Base-by-base conservation (phyloP, 53 echinoderm and acorn worm genomes). In the Antedon mediterranea region DNA sequence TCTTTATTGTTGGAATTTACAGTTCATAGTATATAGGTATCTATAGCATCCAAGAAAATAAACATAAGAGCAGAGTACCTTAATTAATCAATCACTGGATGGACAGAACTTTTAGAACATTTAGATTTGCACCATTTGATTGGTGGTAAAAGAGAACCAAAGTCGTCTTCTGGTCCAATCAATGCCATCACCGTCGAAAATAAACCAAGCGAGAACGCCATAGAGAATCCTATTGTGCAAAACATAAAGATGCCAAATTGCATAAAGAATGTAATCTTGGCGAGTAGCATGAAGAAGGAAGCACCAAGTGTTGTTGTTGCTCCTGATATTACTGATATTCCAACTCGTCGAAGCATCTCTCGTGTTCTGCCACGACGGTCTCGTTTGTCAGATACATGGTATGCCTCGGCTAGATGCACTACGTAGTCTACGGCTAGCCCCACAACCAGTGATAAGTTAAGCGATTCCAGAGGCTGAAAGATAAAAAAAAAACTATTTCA, bases 341-440 rank as follows among this genome's bases (percentile, higher is more conserved):
- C 74, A 6, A 73, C 74, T 23, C 32, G 74, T 23, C 32, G 4
- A 23, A 73, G 29, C 74, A 73, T 73, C 13, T 73, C 74, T 14
- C 32, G 74, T 13, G 32, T 31, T 23, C 74, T 73, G 11, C 74
- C 74, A 32, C 31, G 30, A 13, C 74, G 74, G 29, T 73, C 74
- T 20, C 29, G 31, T 20, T 73, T 73, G 5, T 0, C 11, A 13
- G 74, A 73, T 3, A 73, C 31, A 20, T 73, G 74, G 74, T 73
- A 73, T 31, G 9, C 74, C 74, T 73, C 74, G 3, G 74, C 74
- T 31, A 73, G 74, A 73, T 73, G 74, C 23, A 73, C 74, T 3
- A 73, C 74, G 30, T 73, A 73, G 30, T 73, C 74, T 31, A 73
- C 74, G 23, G 74, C 74, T 73, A 73, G 32, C 0, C 74, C 74